A percentile compares a stretch with the other conserved stretches of the same genome.
Evolutionary conservation across 2,888 invertebrate species (phyloP).

Genomic region (Operophtera brumata): DNA sequence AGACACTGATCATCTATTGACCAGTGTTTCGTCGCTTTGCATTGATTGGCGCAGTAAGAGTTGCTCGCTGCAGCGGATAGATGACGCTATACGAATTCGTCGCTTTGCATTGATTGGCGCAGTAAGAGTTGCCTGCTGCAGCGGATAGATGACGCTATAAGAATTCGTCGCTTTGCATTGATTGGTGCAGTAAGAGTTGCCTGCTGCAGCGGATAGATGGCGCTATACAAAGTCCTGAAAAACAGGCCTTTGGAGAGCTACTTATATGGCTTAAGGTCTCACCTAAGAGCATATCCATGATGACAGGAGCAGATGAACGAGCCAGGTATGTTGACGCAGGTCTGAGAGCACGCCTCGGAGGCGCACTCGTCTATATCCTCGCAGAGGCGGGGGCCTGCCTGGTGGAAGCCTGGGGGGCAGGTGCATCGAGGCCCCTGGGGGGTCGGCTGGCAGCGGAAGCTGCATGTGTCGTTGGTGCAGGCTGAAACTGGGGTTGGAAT

Average conservation of each 20-base stretch:
- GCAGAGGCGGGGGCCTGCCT: conserved; percentile 80
- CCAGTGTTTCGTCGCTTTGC: too few relatives aligned
- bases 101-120: too few relatives aligned
- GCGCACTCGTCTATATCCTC: conserved; percentile 87
- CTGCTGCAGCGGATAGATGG: background rate
- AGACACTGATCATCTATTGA: too few relatives aligned
- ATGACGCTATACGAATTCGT: too few relatives aligned
- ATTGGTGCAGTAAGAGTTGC: too few relatives aligned
- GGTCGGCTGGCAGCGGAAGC: conserved; percentile 81
- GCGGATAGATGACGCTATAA: too few relatives aligned
- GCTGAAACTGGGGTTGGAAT: conserved; percentile 42
- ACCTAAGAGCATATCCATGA: conserved; percentile 81
- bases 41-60: too few relatives aligned
- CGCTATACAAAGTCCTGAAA: background rate
- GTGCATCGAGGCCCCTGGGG: conserved; percentile 84
- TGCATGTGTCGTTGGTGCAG: conserved; percentile 42
- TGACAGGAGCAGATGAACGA: conserved; percentile 82
- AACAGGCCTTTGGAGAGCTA: too few relatives aligned
- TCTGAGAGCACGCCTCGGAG: conserved; percentile 82
- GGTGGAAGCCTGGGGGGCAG: conserved; percentile 81
- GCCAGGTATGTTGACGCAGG: conserved; percentile 80
- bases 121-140: too few relatives aligned
- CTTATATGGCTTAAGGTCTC: too few relatives aligned
- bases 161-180: too few relatives aligned
- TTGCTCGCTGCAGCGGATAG: too few relatives aligned